These are phyloP conservation scores for Leptosomus discolor DNA, from an alignment of 2,113 vertebrate species.

Conservation along the genomic window DNA sequence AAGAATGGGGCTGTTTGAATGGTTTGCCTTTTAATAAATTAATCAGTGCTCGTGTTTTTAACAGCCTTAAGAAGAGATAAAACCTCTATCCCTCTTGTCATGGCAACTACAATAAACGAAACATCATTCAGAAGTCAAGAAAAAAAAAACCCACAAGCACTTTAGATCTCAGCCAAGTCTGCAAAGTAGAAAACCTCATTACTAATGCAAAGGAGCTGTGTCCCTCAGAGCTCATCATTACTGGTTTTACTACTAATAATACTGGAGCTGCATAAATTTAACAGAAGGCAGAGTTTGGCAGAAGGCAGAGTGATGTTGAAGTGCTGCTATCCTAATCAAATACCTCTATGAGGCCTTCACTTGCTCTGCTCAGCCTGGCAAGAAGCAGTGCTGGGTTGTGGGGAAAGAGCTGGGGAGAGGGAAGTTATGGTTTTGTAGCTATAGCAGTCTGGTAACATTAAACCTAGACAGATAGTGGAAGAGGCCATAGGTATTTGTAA, in stretches of 20 bases:
- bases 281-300: not conserved
- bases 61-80: not conserved
- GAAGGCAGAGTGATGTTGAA: not conserved
- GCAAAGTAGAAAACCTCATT: not conserved
- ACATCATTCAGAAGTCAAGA: not conserved
- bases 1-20: not conserved
- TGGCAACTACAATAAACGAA: not conserved
- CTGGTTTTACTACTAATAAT: not conserved
- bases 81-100: not conserved
- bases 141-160: not conserved
- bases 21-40: constrained; percentile 20
- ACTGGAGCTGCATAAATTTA: not conserved
- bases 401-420: not conserved
- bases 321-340: not conserved
- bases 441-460: not conserved
- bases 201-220: constrained; percentile 3
- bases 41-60: not conserved
- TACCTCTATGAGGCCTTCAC: not conserved
- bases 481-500: constrained; percentile 30
- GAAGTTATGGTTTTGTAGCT: not conserved
- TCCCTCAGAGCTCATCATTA: constrained; percentile 17
- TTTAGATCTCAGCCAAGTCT: not conserved
- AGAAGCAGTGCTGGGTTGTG: not conserved
- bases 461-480: not conserved
- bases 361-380: not conserved